Evolutionary conservation across 2,113 vertebrate genomes (phyloP).

Genomic region (Amphilophus citrinellus): DNA sequence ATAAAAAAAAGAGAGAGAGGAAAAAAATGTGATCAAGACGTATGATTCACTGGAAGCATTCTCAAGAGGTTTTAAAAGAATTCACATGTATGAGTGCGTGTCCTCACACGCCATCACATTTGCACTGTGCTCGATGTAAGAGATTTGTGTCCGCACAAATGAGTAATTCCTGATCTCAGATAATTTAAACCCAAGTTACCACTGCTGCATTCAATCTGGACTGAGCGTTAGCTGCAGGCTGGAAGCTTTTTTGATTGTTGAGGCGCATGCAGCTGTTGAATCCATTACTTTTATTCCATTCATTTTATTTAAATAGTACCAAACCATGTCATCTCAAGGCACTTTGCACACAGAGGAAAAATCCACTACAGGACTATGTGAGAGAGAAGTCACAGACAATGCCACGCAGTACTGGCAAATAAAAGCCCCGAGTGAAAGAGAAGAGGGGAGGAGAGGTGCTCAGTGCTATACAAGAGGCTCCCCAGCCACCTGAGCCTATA

Average conservation of each 20-base stretch:
- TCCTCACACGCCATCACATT: not conserved
- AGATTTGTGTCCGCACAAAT: not conserved
- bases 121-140: not conserved
- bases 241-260: not conserved
- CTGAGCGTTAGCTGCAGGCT: not conserved
- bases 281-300: not conserved
- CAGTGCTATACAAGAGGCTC: not conserved
- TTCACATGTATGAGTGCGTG: constrained; percentile 6
- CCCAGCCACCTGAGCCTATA: not conserved
- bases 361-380: not conserved
- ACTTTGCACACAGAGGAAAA: not conserved
- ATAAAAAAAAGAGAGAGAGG: constrained; percentile 9
- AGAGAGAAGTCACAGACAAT: not conserved
- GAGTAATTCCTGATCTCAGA: not conserved
- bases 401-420: not conserved
- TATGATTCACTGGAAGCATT: constrained; percentile 62
- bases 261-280: not conserved
- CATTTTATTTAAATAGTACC: not conserved
- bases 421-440: not conserved
- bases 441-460: not conserved
- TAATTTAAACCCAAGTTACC: not conserved
- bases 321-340: not conserved
- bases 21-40: constrained; percentile 49
- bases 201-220: not conserved
- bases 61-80: constrained; percentile 35